Base-by-base conservation (phyloP, 2,888 invertebrate genomes). In the Drosophila demipolita region DNA sequence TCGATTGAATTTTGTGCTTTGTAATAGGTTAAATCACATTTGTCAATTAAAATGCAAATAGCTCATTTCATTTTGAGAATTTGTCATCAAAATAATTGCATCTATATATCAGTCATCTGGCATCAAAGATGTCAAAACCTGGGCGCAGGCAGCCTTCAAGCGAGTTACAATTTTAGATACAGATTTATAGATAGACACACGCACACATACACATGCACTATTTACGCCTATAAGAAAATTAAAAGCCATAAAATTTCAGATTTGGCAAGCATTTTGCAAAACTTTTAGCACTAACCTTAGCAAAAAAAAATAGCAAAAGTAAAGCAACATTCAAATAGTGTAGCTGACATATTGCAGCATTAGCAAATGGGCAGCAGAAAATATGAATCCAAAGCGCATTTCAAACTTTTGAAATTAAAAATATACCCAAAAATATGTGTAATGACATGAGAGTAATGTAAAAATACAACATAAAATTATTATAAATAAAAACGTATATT, bases 171-270 rank as follows among this genome's bases (percentile, higher is more conserved):
- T 85, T 73, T 71, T 80, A 80, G 80, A 69, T 67, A 55, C 64
- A 57, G 40, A 75, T 32, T 49, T 50, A 50, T 7, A 50, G 29
- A n/a, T 23, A 33, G 23, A 68, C 32, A 53, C 36, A 54, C 29
- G 23, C 57, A 50, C 33, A 63, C 8, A 53, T n/a, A 40, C 15
- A 23, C 4, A 50, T 60, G 71, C 72, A 82, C 76, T 74, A 83
- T 87, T 82, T 80, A 67, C 80, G 75, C 75, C 76, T 83, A 71
- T 87, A 86, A 85, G 87, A 89, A 88, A 86, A 88, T 87, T 84
- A 87, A 85, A 80, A 82, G 75, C 87, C 85, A 87, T 87, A 80
- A 80, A 87, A 89, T 80, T 50, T 82, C 69, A 81, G 66, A 61
- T 68, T 78, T 88, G 78, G 78, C 79, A 77, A 83, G 83, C 67